A percentile compares a stretch with the other conserved stretches of the same genome.
These are phyloP conservation scores for Peucedramus taeniatus DNA, from an alignment of 2,113 vertebrate species.

Conservation along the genomic window DNA sequence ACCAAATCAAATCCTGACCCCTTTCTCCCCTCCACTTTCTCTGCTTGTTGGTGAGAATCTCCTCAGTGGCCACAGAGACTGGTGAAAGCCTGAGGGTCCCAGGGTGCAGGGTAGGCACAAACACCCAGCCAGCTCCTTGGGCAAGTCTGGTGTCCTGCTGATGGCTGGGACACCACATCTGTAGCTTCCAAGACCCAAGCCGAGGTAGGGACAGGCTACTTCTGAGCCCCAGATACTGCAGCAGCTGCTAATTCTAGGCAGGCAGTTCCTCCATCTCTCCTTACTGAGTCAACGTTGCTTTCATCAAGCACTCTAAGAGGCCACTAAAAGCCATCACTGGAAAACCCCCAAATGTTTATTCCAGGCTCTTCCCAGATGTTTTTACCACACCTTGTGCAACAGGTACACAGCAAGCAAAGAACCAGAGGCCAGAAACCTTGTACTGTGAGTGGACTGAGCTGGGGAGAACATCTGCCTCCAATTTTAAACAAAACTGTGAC, in stretches of 20 bases:
- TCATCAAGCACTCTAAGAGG: not conserved
- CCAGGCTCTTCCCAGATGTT: not conserved
- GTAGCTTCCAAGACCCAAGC: not conserved
- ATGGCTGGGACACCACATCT: not conserved
- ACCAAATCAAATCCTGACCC: not conserved
- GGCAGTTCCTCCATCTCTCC: not conserved
- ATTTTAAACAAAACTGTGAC: not conserved
- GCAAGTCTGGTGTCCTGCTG: not conserved
- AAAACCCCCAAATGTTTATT: not conserved
- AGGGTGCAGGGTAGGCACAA: not conserved
- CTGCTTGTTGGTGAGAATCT: not conserved
- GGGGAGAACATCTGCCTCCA: not conserved
- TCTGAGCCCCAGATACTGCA: not conserved
- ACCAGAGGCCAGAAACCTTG: not conserved
- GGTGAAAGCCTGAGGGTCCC: not conserved
- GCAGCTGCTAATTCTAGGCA: not conserved
- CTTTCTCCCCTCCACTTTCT: not conserved
- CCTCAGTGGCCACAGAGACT: not conserved
- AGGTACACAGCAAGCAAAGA: not conserved
- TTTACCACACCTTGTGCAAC: not conserved
- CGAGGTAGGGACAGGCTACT: not conserved
- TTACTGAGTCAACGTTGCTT: not conserved
- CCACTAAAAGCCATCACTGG: not conserved
- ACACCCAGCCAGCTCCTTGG: not conserved
- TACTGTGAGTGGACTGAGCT: not conserved